A percentile compares a stretch with the other conserved stretches of the same genome.
phyloP scores from a whole-genome alignment of 1,140 invertebrate genomes.

The Drosophila baimaii region DNA sequence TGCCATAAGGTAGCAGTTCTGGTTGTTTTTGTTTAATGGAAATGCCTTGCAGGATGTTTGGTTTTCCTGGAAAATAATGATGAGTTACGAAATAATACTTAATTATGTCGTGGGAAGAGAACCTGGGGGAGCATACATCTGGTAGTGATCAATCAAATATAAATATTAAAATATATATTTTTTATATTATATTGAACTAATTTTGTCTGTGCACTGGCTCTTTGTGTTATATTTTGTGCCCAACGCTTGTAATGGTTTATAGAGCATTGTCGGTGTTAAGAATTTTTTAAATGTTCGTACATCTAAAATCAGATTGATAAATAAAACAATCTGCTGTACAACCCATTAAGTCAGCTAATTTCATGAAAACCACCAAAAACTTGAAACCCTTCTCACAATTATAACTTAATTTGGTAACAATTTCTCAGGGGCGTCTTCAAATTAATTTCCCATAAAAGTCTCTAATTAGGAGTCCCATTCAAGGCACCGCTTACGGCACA shows the following conservation, averaged over 20 bases:
- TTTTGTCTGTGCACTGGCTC: too few relatives aligned
- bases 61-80: constrained; percentile 39
- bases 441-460: constrained; percentile 77
- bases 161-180: too few relatives aligned
- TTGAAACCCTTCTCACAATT: constrained; percentile 43
- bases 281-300: too few relatives aligned
- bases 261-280: too few relatives aligned
- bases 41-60: constrained; percentile 41
- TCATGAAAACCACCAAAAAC: background rate
- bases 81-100: constrained; percentile 14
- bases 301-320: constrained; percentile 1
- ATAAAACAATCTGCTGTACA: constrained; percentile 41
- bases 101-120: constrained; percentile 26
- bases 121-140: background rate
- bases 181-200: too few relatives aligned
- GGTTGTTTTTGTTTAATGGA: constrained; percentile 10
- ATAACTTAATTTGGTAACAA: constrained; percentile 67
- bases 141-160: background rate
- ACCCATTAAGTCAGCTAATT: background rate
- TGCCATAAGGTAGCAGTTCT: constrained; percentile 36
- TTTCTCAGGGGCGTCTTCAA: constrained; percentile 59
- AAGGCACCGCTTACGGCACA: constrained; percentile 55
- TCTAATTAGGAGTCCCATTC: constrained; percentile 72
- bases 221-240: too few relatives aligned
- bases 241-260: too few relatives aligned